phyloP scores from a whole-genome alignment of 2,797 vertebrate genomes.

The Aselliscus stoliczkanus region DNA sequence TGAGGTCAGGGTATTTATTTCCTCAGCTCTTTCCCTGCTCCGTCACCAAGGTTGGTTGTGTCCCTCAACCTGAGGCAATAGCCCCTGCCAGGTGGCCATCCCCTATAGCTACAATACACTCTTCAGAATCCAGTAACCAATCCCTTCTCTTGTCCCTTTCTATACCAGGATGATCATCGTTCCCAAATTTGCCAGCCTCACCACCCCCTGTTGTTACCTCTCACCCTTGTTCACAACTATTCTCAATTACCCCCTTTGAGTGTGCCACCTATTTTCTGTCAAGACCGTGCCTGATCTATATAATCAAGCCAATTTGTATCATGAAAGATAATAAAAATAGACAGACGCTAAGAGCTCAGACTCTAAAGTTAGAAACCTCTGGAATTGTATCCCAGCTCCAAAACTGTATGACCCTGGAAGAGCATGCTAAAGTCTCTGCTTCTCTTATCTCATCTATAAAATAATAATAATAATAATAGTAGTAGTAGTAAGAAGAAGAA shows the following conservation, averaged over 20 bases:
- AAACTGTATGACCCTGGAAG: neutral
- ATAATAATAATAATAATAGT: neutral
- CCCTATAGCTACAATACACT: neutral
- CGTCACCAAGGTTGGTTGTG: neutral
- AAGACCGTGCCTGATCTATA: neutral
- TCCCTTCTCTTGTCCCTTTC: neutral
- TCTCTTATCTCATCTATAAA: neutral
- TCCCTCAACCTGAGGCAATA: neutral
- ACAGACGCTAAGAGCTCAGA: neutral
- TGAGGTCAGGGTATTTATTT: neutral
- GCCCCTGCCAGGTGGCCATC: neutral
- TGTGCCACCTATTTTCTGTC: neutral
- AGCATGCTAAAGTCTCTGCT: neutral
- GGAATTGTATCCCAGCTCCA: neutral
- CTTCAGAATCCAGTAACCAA: neutral
- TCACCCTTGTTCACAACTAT: neutral
- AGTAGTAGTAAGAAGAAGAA: neutral
- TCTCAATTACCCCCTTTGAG: neutral
- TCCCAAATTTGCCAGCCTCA: neutral
- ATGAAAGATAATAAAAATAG: neutral
- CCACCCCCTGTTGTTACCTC: neutral
- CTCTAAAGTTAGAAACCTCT: conserved; percentile 11
- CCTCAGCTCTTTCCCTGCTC: neutral
- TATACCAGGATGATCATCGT: neutral
- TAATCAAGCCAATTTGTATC: neutral